Evolutionary conservation across 2,797 vertebrate genomes (phyloP).

Genomic region (Intellagama lesueurii): DNA sequence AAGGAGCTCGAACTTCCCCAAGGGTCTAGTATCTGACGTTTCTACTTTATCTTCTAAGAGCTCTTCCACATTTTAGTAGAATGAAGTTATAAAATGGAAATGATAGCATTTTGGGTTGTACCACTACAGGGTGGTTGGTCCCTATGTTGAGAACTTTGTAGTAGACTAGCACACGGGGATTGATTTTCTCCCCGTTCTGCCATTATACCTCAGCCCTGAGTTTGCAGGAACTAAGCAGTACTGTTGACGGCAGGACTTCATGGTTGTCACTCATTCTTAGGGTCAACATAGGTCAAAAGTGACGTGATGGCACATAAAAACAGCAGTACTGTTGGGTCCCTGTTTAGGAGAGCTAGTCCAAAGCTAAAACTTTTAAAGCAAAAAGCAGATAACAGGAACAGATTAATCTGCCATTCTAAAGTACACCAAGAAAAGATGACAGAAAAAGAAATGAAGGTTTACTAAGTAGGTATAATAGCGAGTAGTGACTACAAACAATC

Average conservation of each 20-base stretch:
- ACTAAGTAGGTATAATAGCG: not conserved
- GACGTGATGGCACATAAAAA: too few relatives aligned
- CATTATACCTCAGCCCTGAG: not conserved
- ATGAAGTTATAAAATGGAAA: not conserved
- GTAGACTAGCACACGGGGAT: not conserved
- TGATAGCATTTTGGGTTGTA: not conserved
- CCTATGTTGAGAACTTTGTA: not conserved
- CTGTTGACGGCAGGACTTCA: too few relatives aligned
- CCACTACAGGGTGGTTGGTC: not conserved
- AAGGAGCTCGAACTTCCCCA: not conserved
- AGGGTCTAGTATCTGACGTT: not conserved
- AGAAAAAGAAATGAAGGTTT: not conserved
- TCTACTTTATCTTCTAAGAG: not conserved
- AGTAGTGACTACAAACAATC: not conserved
- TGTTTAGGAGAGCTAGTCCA: not conserved
- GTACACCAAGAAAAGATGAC: not conserved
- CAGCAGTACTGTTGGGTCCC: not conserved
- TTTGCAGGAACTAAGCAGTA: too few relatives aligned
- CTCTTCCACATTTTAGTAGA: not conserved
- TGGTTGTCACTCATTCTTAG: too few relatives aligned
- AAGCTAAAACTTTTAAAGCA: not conserved
- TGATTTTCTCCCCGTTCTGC: too few relatives aligned
- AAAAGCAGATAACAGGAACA: not conserved
- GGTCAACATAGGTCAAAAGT: too few relatives aligned
- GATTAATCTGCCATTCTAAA: not conserved